phyloP scores from a whole-genome alignment of 2,888 invertebrate genomes.

The Ectemnius cavifrons region DNA sequence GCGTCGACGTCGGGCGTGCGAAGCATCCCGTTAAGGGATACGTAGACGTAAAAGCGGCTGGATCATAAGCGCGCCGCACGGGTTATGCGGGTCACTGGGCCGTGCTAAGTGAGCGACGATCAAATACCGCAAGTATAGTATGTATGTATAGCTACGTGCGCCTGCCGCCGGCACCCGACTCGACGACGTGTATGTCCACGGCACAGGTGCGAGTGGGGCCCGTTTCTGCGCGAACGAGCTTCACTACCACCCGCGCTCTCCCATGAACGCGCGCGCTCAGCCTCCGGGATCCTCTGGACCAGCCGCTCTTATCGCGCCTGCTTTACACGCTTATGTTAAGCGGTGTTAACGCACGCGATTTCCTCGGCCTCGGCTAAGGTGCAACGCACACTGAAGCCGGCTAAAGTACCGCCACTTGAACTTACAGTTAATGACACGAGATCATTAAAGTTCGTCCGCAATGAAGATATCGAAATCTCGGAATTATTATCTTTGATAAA shows the following conservation, averaged over 20 bases:
- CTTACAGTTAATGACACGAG: too few species aligned
- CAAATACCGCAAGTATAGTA: constrained; percentile 34
- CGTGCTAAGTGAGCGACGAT: constrained; percentile 62
- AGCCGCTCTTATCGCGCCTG: constrained; percentile 54
- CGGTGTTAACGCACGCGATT: constrained; percentile 44
- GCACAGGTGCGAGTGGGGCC: constrained; percentile 43
- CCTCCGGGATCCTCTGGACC: constrained; percentile 16
- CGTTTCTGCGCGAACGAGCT: constrained; percentile 32
- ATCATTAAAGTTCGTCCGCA: too few species aligned
- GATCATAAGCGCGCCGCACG: constrained; percentile 62
- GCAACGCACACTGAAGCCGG: too few species aligned
- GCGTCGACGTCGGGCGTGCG: background rate
- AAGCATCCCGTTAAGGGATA: constrained; percentile 44
- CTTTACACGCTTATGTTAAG: constrained; percentile 36
- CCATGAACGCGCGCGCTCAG: constrained; percentile 5
- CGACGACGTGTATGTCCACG: constrained; percentile 10
- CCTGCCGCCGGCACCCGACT: constrained; percentile 8
- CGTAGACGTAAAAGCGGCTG: constrained; percentile 38
- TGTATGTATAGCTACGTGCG: background rate
- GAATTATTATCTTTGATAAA: too few species aligned
- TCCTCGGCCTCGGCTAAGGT: too few species aligned
- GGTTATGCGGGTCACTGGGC: constrained; percentile 76
- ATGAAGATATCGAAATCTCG: too few species aligned
- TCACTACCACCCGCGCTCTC: constrained; percentile 11
- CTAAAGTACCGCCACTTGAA: too few species aligned